Evolutionary conservation across 2,113 vertebrate genomes (phyloP).

Genomic region (Macheiramphus alcinus): DNA sequence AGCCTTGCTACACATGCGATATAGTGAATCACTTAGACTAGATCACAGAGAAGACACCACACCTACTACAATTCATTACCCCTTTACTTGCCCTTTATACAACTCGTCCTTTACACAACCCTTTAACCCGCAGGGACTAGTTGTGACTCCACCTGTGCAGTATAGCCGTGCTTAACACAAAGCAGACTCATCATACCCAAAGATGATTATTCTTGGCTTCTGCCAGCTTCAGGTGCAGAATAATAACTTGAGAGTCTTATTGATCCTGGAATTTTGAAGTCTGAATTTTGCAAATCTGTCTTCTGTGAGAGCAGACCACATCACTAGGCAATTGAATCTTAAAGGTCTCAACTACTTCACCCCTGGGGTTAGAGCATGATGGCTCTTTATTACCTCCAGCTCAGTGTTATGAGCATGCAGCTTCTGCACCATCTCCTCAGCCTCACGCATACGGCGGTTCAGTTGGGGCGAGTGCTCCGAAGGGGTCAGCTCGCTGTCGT

Average conservation of each 20-base stretch:
- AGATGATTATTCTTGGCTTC: neutral
- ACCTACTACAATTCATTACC: neutral
- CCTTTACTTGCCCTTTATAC: neutral
- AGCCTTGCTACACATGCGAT: rapidly evolving
- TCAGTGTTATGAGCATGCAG: conserved; percentile 82
- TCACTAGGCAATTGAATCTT: neutral
- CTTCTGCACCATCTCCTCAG: conserved; percentile 87
- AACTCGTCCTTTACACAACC: neutral
- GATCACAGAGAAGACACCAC: neutral
- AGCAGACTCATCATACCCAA: neutral
- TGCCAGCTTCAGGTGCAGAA: neutral
- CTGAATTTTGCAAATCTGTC: neutral
- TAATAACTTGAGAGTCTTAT: neutral
- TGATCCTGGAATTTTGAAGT: neutral
- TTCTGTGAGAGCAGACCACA: neutral
- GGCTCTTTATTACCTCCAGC: conserved; percentile 83
- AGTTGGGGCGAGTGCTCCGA: conserved; percentile 88
- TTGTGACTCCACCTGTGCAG: neutral
- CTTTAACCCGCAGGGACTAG: neutral
- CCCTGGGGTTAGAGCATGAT: neutral
- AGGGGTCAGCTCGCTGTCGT: conserved; percentile 85
- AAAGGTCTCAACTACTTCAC: neutral
- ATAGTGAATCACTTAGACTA: rapidly evolving
- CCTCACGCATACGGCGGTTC: conserved; percentile 83
- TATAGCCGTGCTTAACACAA: neutral